Evolutionary conservation across 2,113 vertebrate species (phyloP).

Genomic region (Columbina picui): DNA sequence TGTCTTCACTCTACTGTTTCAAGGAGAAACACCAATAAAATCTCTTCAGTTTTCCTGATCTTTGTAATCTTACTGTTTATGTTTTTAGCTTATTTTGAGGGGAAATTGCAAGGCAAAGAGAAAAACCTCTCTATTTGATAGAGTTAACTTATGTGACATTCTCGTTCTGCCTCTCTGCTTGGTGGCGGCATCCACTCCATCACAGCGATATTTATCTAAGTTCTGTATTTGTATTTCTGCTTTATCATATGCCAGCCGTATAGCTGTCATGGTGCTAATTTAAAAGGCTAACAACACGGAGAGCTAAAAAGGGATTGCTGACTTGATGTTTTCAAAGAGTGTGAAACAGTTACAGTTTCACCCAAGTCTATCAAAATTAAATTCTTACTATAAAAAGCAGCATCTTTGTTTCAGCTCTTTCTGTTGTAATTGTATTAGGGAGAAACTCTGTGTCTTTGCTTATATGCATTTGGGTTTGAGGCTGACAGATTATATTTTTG

Average conservation of each 20-base stretch:
- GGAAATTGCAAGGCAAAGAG: not conserved
- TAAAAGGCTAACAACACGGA: not conserved
- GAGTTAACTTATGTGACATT: not conserved
- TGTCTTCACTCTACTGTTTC: not conserved
- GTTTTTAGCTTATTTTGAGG: not conserved
- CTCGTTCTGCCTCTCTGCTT: not conserved
- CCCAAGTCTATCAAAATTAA: constrained; percentile 35
- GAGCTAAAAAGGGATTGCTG: constrained; percentile 30
- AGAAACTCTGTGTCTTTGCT: not conserved
- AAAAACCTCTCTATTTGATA: not conserved
- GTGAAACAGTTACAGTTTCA: constrained; percentile 44
- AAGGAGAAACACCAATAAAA: not conserved
- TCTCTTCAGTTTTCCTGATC: not conserved
- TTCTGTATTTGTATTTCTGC: not conserved
- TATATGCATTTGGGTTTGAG: not conserved
- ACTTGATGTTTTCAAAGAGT: constrained; percentile 2
- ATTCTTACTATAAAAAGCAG: not conserved
- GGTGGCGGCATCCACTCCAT: not conserved
- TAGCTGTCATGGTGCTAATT: constrained; percentile 33
- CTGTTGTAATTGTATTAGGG: not conserved
- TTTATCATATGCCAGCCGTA: not conserved
- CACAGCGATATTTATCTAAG: not conserved
- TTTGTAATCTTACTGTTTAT: not conserved
- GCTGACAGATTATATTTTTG: not conserved
- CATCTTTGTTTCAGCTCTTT: constrained; percentile 5